phyloP scores from a whole-genome alignment of 2,888 invertebrate genomes.

The Lydus trimaculatus region DNA sequence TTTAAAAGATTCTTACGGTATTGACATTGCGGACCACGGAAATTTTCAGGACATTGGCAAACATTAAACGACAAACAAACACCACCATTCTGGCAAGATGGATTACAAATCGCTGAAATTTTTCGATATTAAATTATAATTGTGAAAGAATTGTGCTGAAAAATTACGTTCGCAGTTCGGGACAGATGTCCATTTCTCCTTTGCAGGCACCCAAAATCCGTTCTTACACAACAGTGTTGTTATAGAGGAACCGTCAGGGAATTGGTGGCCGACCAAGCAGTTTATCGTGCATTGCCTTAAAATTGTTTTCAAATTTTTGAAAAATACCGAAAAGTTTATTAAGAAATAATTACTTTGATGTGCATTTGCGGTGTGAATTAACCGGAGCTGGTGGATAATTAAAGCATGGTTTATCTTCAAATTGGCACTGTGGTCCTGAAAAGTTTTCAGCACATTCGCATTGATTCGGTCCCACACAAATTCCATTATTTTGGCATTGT shows the following conservation, averaged over 20 bases:
- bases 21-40: slow-evolving; percentile 76
- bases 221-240: slow-evolving; percentile 73
- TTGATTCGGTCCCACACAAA: slow-evolving; percentile 76
- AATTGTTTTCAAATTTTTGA: slow-evolving; percentile 31
- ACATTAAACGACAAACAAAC: slow-evolving; percentile 78
- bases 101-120: slow-evolving; percentile 68
- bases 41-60: slow-evolving; percentile 79
- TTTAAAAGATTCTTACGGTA: slow-evolving; percentile 63
- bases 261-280: slow-evolving; percentile 72
- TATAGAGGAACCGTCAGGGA: slow-evolving; percentile 74
- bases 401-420: slow-evolving; percentile 75
- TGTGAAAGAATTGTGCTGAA: background rate
- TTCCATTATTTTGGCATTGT: slow-evolving; percentile 81
- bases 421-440: slow-evolving; percentile 77
- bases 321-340: background rate
- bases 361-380: slow-evolving; percentile 71
- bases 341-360: slow-evolving; percentile 64
- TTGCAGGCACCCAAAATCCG: slow-evolving; percentile 74
- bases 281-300: slow-evolving; percentile 71
- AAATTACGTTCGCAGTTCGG: slow-evolving; percentile 74
- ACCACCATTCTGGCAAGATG: slow-evolving; percentile 82
- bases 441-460: slow-evolving; percentile 79
- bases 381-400: slow-evolving; percentile 70
- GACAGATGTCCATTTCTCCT: slow-evolving; percentile 68
- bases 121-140: background rate